These are phyloP conservation scores for Platygyra sinensis DNA, from an alignment of 64 coral and sea anemone species.

Conservation along the genomic window DNA sequence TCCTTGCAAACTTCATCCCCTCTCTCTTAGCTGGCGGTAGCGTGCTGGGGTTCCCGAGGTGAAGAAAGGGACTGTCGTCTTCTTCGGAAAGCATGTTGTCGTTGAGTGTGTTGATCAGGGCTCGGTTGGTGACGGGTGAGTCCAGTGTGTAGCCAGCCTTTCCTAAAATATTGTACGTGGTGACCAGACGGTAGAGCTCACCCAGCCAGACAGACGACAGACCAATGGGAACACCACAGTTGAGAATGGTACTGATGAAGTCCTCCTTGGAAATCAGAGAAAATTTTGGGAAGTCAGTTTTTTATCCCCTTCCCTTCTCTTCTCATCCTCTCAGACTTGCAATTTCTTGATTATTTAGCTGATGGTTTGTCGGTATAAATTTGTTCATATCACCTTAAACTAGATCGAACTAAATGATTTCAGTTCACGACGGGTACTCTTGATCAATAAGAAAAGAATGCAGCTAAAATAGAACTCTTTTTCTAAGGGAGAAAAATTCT, in stretches of 20 bases:
- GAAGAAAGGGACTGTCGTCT: slow-evolving; percentile 69
- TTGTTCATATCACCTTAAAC: no score
- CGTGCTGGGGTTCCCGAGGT: slow-evolving; percentile 69
- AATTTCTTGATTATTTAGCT: no score
- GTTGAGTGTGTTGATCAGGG: slow-evolving; percentile 76
- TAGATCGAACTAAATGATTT: no score
- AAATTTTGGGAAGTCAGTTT: not conserved
- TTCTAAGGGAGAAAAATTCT: no score
- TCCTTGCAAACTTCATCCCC: slow-evolving; percentile 91
- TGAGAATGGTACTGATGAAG: slow-evolving; percentile 67
- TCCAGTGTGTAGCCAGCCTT: slow-evolving; percentile 87
- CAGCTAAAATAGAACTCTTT: no score
- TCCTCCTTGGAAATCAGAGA: slow-evolving; percentile 40
- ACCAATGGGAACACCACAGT: slow-evolving; percentile 76
- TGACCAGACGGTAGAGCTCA: slow-evolving; percentile 94
- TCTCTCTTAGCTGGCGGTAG: slow-evolving; percentile 78
- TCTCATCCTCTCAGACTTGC: no score
- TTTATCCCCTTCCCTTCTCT: no score
- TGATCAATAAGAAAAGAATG: no score
- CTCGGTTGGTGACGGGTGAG: slow-evolving; percentile 63
- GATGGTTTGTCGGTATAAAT: no score
- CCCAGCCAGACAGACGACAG: slow-evolving; percentile 95
- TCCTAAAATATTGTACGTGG: slow-evolving; percentile 91
- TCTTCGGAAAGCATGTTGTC: slow-evolving; percentile 63
- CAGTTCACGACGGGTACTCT: no score